Conservation (phyloP, 1,140 invertebrate species). For the Papilio glaucus region DNA sequence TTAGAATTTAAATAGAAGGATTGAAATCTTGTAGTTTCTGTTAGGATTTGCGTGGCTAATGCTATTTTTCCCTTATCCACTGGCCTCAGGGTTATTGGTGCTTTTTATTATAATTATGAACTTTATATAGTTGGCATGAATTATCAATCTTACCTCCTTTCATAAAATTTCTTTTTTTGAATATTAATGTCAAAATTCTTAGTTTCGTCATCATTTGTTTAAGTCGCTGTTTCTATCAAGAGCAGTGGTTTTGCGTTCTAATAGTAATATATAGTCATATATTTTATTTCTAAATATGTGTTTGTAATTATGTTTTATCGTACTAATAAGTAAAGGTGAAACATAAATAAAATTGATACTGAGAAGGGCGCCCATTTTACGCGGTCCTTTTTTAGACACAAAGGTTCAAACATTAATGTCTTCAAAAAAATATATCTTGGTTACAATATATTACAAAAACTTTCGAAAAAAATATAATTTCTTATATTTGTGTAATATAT, state of each 20-base stretch:
- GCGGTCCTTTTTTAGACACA: slow-evolving; percentile 48
- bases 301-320: slow-evolving; percentile 53
- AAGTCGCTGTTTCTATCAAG: slow-evolving; percentile 5
- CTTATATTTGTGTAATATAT: slow-evolving; percentile 51
- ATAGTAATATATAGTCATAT: slow-evolving; percentile 23
- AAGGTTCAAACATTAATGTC: slow-evolving; percentile 58
- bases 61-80: no score
- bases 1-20: no score
- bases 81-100: no score
- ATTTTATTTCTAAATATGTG: slow-evolving; percentile 27
- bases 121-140: slow-evolving; percentile 1
- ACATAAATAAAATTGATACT: slow-evolving; percentile 42
- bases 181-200: slow-evolving; percentile 13
- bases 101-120: no score
- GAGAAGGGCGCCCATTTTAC: slow-evolving; percentile 51
- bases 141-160: not conserved
- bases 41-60: no score
- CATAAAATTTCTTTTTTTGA: slow-evolving; percentile 33
- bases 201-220: slow-evolving; percentile 29
- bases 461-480: slow-evolving; percentile 66
- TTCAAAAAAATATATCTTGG: slow-evolving; percentile 59
- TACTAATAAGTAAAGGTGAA: slow-evolving; percentile 47
- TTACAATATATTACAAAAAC: slow-evolving; percentile 64
- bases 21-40: no score
- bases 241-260: slow-evolving; percentile 25